Percentiles rank a stretch among this genome's conserved stretches.
Evolutionary conservation across 2,888 invertebrate species (phyloP).

Genomic region (Eupithecia tripunctaria): DNA sequence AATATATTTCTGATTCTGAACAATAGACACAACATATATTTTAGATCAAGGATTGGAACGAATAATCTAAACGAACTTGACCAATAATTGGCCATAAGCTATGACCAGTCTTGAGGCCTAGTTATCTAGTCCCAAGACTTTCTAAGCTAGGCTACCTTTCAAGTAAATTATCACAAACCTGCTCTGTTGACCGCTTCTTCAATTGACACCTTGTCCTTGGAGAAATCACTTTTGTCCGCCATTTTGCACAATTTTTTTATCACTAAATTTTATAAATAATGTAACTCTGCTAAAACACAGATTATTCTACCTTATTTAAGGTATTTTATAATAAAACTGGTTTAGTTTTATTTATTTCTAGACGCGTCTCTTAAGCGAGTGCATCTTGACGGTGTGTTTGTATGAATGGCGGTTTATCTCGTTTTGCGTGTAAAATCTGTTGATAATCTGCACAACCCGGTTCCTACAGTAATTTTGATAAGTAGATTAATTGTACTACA

Average conservation of each 20-base stretch:
- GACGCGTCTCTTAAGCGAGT: background rate
- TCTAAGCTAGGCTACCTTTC: background rate
- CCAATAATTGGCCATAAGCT: background rate
- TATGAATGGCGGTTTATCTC: constrained; percentile 20
- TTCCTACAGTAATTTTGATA: background rate
- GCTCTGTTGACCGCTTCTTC: constrained; percentile 59
- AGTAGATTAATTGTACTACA: background rate
- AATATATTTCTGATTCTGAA: too few relatives aligned
- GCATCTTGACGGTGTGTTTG: constrained; percentile 29
- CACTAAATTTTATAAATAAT: background rate
- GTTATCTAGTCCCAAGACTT: background rate
- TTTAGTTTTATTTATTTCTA: constrained; percentile 15
- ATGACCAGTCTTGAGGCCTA: background rate
- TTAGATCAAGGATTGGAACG: background rate
- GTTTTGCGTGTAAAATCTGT: constrained; percentile 9
- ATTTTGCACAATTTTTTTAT: constrained; percentile 37
- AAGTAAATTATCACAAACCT: constrained; percentile 45
- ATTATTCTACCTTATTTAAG: background rate
- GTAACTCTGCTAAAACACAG: background rate
- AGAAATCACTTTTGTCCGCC: constrained; percentile 38
- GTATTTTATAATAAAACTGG: constrained; percentile 7
- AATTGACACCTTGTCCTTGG: constrained; percentile 49
- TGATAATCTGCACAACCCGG: constrained; percentile 8
- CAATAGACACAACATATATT: background rate
- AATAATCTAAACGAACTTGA: background rate